A percentile compares a stretch with the other conserved stretches of the same genome.
These are phyloP conservation scores for Ectropis grisescens DNA, from an alignment of 1,140 invertebrate genomes.

Conservation along the genomic window DNA sequence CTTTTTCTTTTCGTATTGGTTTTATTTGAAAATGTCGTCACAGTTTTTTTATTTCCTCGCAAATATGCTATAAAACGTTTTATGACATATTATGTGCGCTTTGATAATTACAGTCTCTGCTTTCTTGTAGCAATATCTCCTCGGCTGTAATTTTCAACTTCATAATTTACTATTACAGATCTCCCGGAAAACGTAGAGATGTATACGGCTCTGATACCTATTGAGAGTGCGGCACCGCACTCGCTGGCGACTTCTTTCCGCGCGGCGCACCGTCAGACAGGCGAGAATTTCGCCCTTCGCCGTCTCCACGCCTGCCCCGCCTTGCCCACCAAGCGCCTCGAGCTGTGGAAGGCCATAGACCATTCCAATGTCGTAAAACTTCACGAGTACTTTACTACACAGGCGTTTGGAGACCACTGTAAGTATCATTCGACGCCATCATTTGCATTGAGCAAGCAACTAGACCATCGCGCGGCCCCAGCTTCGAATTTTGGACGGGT, in stretches of 20 bases:
- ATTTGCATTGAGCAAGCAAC: no score
- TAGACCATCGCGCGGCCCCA: no score
- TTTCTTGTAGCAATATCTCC: no score
- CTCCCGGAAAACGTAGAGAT: slow-evolving; percentile 89
- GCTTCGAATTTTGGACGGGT: no score
- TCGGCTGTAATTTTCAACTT: no score
- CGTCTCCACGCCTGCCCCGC: slow-evolving; percentile 89
- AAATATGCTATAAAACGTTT: no score
- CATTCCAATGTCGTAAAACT: slow-evolving; percentile 95
- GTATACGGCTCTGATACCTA: slow-evolving; percentile 89
- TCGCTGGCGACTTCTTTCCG: slow-evolving; percentile 79
- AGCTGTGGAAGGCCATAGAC: slow-evolving; percentile 93
- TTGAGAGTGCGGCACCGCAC: slow-evolving; percentile 75
- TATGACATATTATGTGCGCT: no score
- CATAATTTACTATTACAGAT: no score
- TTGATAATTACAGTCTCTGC: no score
- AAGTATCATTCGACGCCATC: slow-evolving; percentile 71
- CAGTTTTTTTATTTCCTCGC: no score
- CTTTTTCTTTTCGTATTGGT: no score
- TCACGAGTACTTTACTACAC: slow-evolving; percentile 94
- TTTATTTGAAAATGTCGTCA: no score
- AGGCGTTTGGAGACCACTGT: slow-evolving; percentile 96
- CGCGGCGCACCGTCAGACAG: slow-evolving; percentile 90
- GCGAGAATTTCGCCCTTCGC: slow-evolving; percentile 87
- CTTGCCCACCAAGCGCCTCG: slow-evolving; percentile 87